Base-by-base conservation (phyloP, 2,797 vertebrate species). In the Pipistrellus nathusii region DNA sequence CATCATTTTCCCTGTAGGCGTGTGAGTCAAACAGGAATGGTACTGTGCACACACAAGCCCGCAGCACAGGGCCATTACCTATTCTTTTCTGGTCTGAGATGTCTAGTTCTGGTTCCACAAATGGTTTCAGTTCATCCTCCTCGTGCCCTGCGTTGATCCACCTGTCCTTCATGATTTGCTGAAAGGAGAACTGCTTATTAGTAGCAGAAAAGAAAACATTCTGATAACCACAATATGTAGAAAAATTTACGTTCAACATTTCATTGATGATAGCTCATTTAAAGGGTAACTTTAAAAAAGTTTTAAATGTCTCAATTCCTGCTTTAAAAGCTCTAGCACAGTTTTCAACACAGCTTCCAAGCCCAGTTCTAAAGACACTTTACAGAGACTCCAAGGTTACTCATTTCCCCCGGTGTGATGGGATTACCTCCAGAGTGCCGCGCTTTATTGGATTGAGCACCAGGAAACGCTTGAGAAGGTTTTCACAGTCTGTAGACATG, bases 151-250 rank as follows among this genome's bases (percentile, higher is more conserved):
- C 98, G 35, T 99, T 99, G 98, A 99, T 99, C 99, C 99, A 99
- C 88, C 99, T 99, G 98, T 99, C 99, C 98, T 99, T 99, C 99
- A 99, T 99, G 92, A 99, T 99, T 99, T 99, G 99, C 99, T 99
- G 83, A 15, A 91, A 96, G 88, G 72, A 15, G 76, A 92, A 69
- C 18, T 83, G 1, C 83, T 78, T 38, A 10, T 97, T 95, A 98
- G 82, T 21, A 88, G 15, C 69, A 92, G 57, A 32, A 93, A 94
- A 93, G 38, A 85, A 91, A 94, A 77, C 0, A 2, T 85, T 21
- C 30, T 59, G 51, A 82, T 66, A 76, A 71, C 38, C 27, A 53
- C n/a, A 85, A 18, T 75, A 72, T 23, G 75, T 51, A 93, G 35
- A 14, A 51, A 85, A 85, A 71, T 12, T 64, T 72, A 75, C 38